phyloP scores from a whole-genome alignment of 1,140 invertebrate species.

The Hylaeus anthracinus region DNA sequence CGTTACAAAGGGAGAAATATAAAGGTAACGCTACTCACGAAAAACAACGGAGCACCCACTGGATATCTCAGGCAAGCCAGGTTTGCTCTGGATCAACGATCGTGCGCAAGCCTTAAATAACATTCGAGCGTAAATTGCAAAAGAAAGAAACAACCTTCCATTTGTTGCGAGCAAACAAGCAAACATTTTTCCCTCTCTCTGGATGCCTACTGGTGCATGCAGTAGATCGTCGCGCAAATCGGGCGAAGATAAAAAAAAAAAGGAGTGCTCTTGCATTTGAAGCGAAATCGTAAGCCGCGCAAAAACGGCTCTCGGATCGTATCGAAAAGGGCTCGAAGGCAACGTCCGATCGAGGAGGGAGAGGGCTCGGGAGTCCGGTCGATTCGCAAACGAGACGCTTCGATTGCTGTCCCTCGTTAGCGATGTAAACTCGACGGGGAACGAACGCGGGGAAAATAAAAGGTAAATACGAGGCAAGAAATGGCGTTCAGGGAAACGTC shows the following conservation, averaged over 20 bases:
- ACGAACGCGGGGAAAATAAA: constrained; percentile 3
- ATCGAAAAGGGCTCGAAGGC: constrained; percentile 1
- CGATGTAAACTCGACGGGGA: constrained; percentile 19
- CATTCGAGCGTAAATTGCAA: too few relatives aligned
- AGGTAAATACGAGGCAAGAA: constrained; percentile 28
- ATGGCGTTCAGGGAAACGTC: not conserved
- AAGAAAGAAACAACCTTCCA: too few relatives aligned
- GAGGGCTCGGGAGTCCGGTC: not conserved
- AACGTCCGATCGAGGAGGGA: not conserved
- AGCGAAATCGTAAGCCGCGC: not conserved
- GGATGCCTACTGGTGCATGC: not conserved
- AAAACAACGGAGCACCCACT: too few relatives aligned
- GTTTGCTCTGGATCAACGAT: too few relatives aligned
- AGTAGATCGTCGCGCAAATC: not conserved
- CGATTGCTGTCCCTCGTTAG: constrained; percentile 34
- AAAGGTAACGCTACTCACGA: too few relatives aligned
- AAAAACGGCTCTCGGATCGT: not conserved
- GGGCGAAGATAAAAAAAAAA: not conserved
- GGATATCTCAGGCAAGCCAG: too few relatives aligned
- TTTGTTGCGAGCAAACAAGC: too few relatives aligned
- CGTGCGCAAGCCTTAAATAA: too few relatives aligned
- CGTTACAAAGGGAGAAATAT: too few relatives aligned
- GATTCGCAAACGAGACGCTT: constrained; percentile 21
- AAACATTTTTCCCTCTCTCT: not conserved
- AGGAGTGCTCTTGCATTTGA: too few relatives aligned